Base-by-base conservation (phyloP, 2,797 vertebrate genomes). In the Selene dorsalis region DNA sequence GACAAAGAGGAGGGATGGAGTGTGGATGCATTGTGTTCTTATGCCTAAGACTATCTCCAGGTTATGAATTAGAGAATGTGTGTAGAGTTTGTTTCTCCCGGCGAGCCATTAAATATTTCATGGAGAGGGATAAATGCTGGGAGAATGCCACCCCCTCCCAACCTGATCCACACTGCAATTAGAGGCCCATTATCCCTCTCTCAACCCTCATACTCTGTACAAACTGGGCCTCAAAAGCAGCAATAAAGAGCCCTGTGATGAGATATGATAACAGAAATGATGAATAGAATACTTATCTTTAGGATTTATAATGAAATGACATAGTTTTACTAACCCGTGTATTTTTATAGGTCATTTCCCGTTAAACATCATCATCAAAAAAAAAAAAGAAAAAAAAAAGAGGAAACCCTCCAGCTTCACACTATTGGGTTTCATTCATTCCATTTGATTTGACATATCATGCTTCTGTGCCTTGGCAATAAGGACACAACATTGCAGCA, bases 401-500 rank as follows among this genome's bases (percentile, higher is more conserved):
- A 64, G 65, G 69, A 87, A 87, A 88, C 78, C 87, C 91, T 91
- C 85, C 73, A 79, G 88, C 79, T 82, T 91, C 74, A 81, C 93
- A 95, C 93, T 92, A 90, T 92, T 92, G 93, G 95, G 94, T 95
- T 96, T 96, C 94, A 95, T 96, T 96, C 95, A 96, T 97, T 96
- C 95, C 91, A 96, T 96, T 96, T 96, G 94, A 97, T 97, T 92
- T 90, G 91, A 94, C 92, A 96, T 95, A 96, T 97, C 96, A 97
- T 96, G 96, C 96, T 96, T 96, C 95, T 96, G 95, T 96, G 96
- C 94, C 95, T 96, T 96, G 96, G 96, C 97, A 98, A 96, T 96
- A 96, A 96, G 96, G 96, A 97, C 96, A 96, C 96, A 97, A 96
- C 96, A 97, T 97, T 96, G 96, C 95, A 97, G 96, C 97, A 97